Evolutionary conservation across 1,140 invertebrate genomes (phyloP).

Genomic region (Proctacanthus coquilletti): DNA sequence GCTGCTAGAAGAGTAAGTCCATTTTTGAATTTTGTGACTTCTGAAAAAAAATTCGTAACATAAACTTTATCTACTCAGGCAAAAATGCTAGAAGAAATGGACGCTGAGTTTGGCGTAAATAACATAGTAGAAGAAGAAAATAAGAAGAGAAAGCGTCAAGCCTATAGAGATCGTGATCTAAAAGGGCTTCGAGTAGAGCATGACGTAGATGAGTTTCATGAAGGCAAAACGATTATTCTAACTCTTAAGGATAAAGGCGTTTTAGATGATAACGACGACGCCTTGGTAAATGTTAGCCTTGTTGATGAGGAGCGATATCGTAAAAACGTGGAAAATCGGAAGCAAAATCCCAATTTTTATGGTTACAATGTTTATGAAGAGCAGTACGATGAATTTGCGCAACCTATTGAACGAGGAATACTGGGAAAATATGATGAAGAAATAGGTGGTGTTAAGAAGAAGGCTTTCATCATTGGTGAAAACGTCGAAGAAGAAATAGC

Average conservation of each 20-base stretch:
- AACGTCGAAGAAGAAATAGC: slow-evolving; percentile 31
- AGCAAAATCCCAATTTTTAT: slow-evolving; percentile 64
- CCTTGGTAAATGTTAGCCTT: slow-evolving; percentile 92
- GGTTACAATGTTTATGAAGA: slow-evolving; percentile 82
- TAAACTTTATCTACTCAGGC: slow-evolving; percentile 38
- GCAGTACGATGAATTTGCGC: slow-evolving; percentile 68
- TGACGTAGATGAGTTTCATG: slow-evolving; percentile 58
- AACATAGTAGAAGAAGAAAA: slow-evolving; percentile 69
- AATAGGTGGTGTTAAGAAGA: slow-evolving; percentile 61
- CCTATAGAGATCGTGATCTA: slow-evolving; percentile 55
- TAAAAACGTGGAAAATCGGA: slow-evolving; percentile 74
- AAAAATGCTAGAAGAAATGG: slow-evolving; percentile 85
- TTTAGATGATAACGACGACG: slow-evolving; percentile 81
- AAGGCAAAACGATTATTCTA: slow-evolving; percentile 74
- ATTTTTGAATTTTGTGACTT: slow-evolving; percentile 2
- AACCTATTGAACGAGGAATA: slow-evolving; percentile 49
- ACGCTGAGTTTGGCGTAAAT: slow-evolving; percentile 84
- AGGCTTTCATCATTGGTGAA: slow-evolving; percentile 66
- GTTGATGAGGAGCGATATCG: slow-evolving; percentile 83
- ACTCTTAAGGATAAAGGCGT: slow-evolving; percentile 90
- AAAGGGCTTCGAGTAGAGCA: slow-evolving; percentile 81
- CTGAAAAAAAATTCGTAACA: neutral
- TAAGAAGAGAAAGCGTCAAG: slow-evolving; percentile 38
- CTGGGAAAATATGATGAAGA: slow-evolving; percentile 95
- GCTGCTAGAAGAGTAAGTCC: slow-evolving; percentile 66